Conservation (phyloP, 2,797 vertebrate genomes). For the Bufotes viridis region DNA sequence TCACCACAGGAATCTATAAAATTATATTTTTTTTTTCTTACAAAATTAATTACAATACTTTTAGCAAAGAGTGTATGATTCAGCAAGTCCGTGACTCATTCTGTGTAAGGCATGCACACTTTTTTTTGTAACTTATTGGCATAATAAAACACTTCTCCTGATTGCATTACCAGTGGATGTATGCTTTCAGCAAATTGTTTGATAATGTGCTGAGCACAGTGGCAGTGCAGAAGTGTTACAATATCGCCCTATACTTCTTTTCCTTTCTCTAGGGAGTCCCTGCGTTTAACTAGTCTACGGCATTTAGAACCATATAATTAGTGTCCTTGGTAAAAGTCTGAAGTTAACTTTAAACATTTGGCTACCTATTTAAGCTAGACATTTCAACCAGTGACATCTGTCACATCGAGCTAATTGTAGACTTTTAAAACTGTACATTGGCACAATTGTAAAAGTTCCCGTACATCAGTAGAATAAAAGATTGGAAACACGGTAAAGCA, state of each 20-base stretch:
- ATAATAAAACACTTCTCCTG: slow-evolving; percentile 52
- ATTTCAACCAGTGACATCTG: background rate
- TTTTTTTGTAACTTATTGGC: slow-evolving; percentile 48
- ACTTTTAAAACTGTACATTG: background rate
- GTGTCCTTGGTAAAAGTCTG: slow-evolving; percentile 29
- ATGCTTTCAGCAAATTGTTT: slow-evolving; percentile 53
- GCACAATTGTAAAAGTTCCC: slow-evolving; percentile 4
- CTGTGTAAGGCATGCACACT: slow-evolving; percentile 34
- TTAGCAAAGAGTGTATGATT: slow-evolving; percentile 14
- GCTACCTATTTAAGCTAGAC: slow-evolving; percentile 1
- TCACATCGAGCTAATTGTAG: slow-evolving; percentile 7
- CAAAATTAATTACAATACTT: slow-evolving; percentile 42
- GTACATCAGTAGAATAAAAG: background rate
- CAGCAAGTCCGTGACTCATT: slow-evolving; percentile 42
- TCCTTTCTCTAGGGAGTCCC: background rate
- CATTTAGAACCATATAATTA: slow-evolving; percentile 13
- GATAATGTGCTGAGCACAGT: slow-evolving; percentile 50
- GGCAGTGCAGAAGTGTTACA: slow-evolving; percentile 20
- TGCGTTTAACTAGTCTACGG: background rate
- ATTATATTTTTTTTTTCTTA: background rate
- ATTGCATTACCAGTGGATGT: slow-evolving; percentile 40
- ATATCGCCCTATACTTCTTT: slow-evolving; percentile 32
- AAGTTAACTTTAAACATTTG: slow-evolving; percentile 33
- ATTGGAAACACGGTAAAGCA: background rate
- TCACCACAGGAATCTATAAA: slow-evolving; percentile 29